Evolutionary conservation across 2,888 invertebrate genomes (phyloP), one percentile per base, ranked within the genome.

Genomic region (Strigamia maritima): DNA sequence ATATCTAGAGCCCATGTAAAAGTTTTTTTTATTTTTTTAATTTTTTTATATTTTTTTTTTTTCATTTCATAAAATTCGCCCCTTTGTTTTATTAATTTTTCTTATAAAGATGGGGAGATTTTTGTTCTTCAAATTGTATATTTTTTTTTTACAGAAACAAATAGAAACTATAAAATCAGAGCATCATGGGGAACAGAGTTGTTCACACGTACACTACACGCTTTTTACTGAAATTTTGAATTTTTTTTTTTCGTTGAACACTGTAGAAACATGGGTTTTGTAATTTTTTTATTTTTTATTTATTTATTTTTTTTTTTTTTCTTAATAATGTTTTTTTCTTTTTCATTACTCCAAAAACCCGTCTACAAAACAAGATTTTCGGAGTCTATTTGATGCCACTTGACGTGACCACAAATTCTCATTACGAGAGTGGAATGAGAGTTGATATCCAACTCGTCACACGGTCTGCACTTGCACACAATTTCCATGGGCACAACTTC

Each of bases 121-220:
- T 60, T 19, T 22, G 12, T 65, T 22, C 0, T 12, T 65, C 22
- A 65, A 22, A n/a, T 22, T 19, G 10, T 60, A n/a, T 12, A 12
- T 44, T 44, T 44, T 44, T 44, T 44, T 44, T n/a, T 44, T 44
- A 65, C 60, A 65, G 24, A 65, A 65, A 65, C 60, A 65, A 65
- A 65, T 24, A 65, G 24, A 65, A 65, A 65, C 60, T 65, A 65
- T 65, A 65, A 65, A 65, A 65, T 65, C 60, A 65, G 60, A 65
- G 60, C 60, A 65, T 65, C 60, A 65, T 65, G 60, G 60, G 60
- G 60, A 65, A 65, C 60, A 65, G 60, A 65, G 60, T 65, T 65
- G 60, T 65, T 65, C 60, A 65, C 60, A 65, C 60, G 60, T 65
- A 65, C 60, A 65, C 60, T 65, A 65, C 60, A 65, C 60, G 60